These are phyloP conservation scores for Meganola albula DNA, from an alignment of 2,888 invertebrate species.

Conservation along the genomic window DNA sequence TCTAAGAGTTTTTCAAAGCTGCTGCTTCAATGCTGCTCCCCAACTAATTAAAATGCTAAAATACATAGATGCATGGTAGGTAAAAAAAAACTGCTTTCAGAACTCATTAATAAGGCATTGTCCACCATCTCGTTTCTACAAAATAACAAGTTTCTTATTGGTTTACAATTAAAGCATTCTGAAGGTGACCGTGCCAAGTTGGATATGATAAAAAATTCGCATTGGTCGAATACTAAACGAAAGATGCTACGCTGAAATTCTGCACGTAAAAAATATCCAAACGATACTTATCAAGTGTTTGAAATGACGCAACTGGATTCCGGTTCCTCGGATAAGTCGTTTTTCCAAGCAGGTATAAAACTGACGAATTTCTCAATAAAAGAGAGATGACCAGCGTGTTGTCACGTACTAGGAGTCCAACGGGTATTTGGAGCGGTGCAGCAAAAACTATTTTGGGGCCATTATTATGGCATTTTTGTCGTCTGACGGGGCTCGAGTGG, in stretches of 20 bases:
- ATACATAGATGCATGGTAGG: too few species aligned
- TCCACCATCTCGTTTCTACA: slow-evolving; percentile 43
- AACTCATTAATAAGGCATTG: slow-evolving; percentile 49
- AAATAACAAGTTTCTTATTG: slow-evolving; percentile 61
- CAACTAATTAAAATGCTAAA: too few species aligned
- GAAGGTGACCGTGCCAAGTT: slow-evolving; percentile 72
- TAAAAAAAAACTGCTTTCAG: too few species aligned
- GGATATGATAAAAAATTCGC: slow-evolving; percentile 55
- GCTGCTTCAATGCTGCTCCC: too few species aligned
- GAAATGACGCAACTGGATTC: slow-evolving; percentile 78
- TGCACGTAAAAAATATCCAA: slow-evolving; percentile 59
- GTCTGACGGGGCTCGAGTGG: slow-evolving; percentile 73
- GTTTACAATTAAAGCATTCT: slow-evolving; percentile 66
- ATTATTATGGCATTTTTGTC: slow-evolving; percentile 79
- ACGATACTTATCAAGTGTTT: slow-evolving; percentile 78
- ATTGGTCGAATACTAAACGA: slow-evolving; percentile 68
- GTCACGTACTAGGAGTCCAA: slow-evolving; percentile 66
- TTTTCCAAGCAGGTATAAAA: slow-evolving; percentile 64
- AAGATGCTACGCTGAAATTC: slow-evolving; percentile 66
- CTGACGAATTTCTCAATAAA: slow-evolving; percentile 78
- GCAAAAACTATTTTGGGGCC: slow-evolving; percentile 75
- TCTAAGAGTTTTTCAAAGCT: too few species aligned
- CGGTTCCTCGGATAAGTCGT: slow-evolving; percentile 52
- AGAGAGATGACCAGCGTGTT: slow-evolving; percentile 71
- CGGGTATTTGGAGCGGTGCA: slow-evolving; percentile 74